Evolutionary conservation across 1,140 invertebrate species (phyloP), one percentile per base, ranked within the genome.

Genomic region (Meloidogyne hapla): DNA sequence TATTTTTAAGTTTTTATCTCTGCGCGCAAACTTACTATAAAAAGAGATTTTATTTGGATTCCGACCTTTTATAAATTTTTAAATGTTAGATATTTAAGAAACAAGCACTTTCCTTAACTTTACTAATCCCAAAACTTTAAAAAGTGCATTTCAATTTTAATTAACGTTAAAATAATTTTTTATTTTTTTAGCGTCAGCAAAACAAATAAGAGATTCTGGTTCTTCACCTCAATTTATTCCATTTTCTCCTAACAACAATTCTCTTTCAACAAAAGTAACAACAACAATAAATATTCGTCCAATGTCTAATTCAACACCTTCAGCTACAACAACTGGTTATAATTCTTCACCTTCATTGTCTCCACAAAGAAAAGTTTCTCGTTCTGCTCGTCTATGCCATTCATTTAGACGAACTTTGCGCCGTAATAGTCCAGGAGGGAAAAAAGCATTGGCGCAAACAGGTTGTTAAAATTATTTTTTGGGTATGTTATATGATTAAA

Each of bases 331-430:
- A 25, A 61, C 45, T 73, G 48, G 48, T 9, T 56, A 56, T 56
- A 56, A 61, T 64, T 61, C 71, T 2, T 64, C 71, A 10, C 71
- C 71, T 40, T 61, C 71, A n/a, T 64, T 73, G 38, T 73, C 71
- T 15, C 71, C 71, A 21, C 40, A 56, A 63, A 61, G 71, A n/a
- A 73, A 64, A 38, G 2, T 38, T 28, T 65, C 69, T 28, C 56
- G 71, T 38, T 73, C 71, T 5, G 33, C 71, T 6, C 56, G 71
- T 23, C 21, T 73, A 1, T 73, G 71, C 5, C 21, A 28, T 38
- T 73, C 71, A 61, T 73, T 73, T 33, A 26, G 71, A 10, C 71
- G 71, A 56, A 73, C 71, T 38, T 64, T 73, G 21, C 23, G 56
- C 3, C 48, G 48, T 56, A n/a, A 56, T 56, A 56, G 48, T 21